Evolutionary conservation across 2,888 invertebrate genomes (phyloP), one percentile per base, ranked within the genome.

Genomic region (Plagodis dolabraria): DNA sequence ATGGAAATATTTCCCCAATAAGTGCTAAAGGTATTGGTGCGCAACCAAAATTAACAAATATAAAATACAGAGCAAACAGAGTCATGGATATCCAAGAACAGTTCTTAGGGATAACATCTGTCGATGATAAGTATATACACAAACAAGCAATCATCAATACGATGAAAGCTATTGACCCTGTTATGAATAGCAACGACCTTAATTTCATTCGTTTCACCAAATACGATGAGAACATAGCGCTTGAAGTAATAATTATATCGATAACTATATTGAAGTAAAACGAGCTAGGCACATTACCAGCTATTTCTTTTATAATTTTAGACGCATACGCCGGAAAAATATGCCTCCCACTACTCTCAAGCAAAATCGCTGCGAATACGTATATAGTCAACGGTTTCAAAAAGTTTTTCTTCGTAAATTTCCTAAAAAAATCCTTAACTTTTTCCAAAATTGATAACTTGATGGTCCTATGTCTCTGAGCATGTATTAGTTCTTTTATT

Each of bases 31-130:
- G 82, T 53, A 89, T 85, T 0, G 85, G 79, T 6, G 85, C 80
- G 53, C 86, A 84, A 1, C 88, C 89, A 22, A 88, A 76, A 64
- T 87, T 89, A 0, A 75, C 74, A 22, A 87, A 59, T n/a, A 86
- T 69, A 42, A 53, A 58, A 11, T 58, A 58, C 2, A 58, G 10
- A 8, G 50, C 34, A 12, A 57, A 57, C 33, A 54, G 33, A 7
- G 9, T n/a, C 10, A 51, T n/a, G 2, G 59, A 44, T 6, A 60
- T 33, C 50, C 35, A 47, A 0, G 44, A 40, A 7, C 11, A 45
- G 10, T 58, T 48, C 1, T 48, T 45, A 7, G 48, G 40, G 8
- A 58, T 34, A 10, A 58, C 8, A 4, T 47, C 47, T 33, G 7
- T 56, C 4, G 57, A 42, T 2, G 33, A 52, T 6, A 65, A 51